Conservation (phyloP, 2,797 vertebrate genomes). For the Chlorospingus semifuscus region DNA sequence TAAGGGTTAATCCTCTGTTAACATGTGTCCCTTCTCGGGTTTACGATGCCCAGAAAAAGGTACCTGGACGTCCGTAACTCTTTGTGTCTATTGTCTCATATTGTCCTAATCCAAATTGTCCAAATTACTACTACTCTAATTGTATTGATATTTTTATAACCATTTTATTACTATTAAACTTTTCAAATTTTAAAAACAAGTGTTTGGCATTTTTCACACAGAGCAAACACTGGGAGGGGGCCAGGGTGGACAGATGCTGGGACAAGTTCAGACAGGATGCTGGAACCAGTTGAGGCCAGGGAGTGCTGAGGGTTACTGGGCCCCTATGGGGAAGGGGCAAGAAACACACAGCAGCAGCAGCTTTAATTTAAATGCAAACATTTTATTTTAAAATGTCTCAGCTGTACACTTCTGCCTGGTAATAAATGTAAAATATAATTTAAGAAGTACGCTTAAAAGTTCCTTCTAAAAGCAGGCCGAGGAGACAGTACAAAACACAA, state of each 20-base stretch:
- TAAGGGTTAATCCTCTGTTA: no score
- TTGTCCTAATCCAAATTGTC: background rate
- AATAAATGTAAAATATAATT: constrained; percentile 55
- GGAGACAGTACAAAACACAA: constrained; percentile 16
- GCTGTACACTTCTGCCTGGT: constrained; percentile 6
- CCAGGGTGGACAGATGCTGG: background rate
- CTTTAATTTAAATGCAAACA: constrained; percentile 43
- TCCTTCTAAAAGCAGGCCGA: constrained; percentile 41
- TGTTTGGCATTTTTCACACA: background rate
- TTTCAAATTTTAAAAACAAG: background rate
- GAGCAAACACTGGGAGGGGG: background rate
- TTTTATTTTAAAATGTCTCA: constrained; percentile 41
- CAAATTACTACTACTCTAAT: background rate
- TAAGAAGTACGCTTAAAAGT: constrained; percentile 31
- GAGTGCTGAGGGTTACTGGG: background rate
- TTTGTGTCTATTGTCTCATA: background rate
- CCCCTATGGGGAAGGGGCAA: rapidly evolving
- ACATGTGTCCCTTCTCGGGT: rapidly evolving
- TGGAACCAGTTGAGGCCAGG: background rate
- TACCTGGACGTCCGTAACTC: rapidly evolving
- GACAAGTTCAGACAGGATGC: background rate
- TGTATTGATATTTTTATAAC: background rate
- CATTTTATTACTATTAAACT: background rate
- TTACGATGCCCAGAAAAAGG: no score
- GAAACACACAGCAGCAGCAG: background rate